These are phyloP conservation scores for Drosophila bocqueti DNA, from an alignment of 1,140 invertebrate genomes.

Conservation along the genomic window DNA sequence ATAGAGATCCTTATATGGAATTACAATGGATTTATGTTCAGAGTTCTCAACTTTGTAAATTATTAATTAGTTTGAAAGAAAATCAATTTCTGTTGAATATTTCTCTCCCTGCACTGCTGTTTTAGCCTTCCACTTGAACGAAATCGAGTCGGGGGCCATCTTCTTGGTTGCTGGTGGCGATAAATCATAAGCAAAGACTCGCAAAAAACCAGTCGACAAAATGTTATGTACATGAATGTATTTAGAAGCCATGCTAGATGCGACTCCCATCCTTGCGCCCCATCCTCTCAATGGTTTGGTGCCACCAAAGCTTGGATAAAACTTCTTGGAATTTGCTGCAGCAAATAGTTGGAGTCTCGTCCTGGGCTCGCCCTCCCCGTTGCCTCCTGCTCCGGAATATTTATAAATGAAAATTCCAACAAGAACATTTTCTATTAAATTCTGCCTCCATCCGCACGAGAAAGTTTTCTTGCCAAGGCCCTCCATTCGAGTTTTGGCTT, in stretches of 20 bases:
- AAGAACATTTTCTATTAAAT: conserved; percentile 84
- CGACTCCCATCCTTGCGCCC: conserved; percentile 25
- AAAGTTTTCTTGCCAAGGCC: conserved; percentile 79
- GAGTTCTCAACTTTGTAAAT: not conserved
- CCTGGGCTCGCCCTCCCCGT: conserved; percentile 2
- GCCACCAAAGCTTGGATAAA: conserved; percentile 51
- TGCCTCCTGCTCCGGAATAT: conserved; percentile 52
- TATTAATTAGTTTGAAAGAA: not conserved
- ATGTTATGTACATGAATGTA: conserved; percentile 50
- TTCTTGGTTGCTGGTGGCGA: conserved; percentile 36
- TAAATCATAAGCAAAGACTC: conserved; percentile 57
- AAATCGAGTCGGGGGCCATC: conserved; percentile 11
- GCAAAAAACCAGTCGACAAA: conserved; percentile 54
- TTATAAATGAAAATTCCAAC: conserved; percentile 83
- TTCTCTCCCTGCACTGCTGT: not conserved
- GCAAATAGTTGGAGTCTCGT: conserved; percentile 65
- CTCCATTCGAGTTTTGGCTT: conserved; percentile 35
- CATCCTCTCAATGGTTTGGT: not conserved
- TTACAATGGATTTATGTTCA: not conserved
- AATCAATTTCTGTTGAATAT: not conserved
- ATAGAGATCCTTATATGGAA: not conserved
- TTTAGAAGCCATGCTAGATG: conserved; percentile 56
- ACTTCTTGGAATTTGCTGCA: conserved; percentile 78
- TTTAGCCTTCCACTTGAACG: conserved; percentile 6
- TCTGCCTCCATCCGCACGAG: conserved; percentile 71